These are phyloP conservation scores for Apis laboriosa DNA, from an alignment of 1,140 invertebrate genomes.

Conservation along the genomic window DNA sequence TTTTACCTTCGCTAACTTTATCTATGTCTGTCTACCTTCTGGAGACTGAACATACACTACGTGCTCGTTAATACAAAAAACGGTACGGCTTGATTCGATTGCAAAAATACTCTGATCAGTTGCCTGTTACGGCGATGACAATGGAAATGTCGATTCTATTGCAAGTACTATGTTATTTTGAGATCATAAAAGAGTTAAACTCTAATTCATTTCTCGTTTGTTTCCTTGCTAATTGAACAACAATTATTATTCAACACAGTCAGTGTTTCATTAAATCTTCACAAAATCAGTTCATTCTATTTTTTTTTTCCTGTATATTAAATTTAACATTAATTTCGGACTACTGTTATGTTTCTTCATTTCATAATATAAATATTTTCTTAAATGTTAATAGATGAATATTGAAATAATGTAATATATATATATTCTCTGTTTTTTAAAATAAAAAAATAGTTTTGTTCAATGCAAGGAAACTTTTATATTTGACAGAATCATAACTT, in stretches of 20 bases:
- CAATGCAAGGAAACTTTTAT: constrained; percentile 53
- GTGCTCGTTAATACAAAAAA: constrained; percentile 59
- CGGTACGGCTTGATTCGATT: constrained; percentile 68
- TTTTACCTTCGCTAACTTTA: constrained; percentile 67
- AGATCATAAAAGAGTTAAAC: background rate
- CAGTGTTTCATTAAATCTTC: constrained; percentile 27
- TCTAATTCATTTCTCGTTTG: constrained; percentile 29
- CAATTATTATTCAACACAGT: constrained; percentile 8
- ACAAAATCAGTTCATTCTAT: constrained; percentile 2
- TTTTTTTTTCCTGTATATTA: constrained; percentile 9
- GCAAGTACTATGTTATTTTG: constrained; percentile 46
- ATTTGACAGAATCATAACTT: constrained; percentile 28
- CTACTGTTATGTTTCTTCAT: constrained; percentile 18
- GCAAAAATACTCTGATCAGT: constrained; percentile 59
- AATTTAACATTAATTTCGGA: constrained; percentile 1
- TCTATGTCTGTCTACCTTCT: constrained; percentile 58
- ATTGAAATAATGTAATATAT: background rate
- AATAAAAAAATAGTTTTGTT: constrained; percentile 41
- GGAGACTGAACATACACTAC: constrained; percentile 35
- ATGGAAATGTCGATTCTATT: constrained; percentile 51
- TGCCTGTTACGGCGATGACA: constrained; percentile 48
- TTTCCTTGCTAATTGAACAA: constrained; percentile 61
- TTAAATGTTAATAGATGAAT: background rate
- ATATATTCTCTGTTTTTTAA: constrained; percentile 11
- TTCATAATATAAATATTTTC: constrained; percentile 15